Evolutionary conservation across 1,140 invertebrate genomes (phyloP), one percentile per base, ranked within the genome.

Genomic region (Limonius californicus): DNA sequence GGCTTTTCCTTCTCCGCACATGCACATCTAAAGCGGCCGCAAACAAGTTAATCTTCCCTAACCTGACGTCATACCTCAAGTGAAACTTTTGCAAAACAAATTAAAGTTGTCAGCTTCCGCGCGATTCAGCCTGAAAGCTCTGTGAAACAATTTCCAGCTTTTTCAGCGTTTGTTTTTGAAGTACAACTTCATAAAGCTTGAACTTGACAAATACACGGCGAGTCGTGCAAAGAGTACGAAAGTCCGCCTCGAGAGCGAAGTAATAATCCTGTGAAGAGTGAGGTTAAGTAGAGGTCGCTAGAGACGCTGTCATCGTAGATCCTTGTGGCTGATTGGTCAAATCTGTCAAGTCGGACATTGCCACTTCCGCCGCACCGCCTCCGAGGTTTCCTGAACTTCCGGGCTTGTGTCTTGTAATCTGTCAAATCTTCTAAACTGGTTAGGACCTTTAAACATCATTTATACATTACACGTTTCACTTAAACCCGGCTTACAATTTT

Each of bases 291-390:
- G 54, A 63, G 59, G 57, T 42, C 35, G 57, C 56, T 43, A 18
- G 59, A 59, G 57, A 57, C 23, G 15, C 56, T 66, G 57, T 66
- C 64, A 60, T 32, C 61, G 57, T 59, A 59, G 59, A 66, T 63
- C 57, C 60, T 62, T 39, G 45, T 54, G 61, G 64, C 27, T 62
- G 60, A 66, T 66, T 66, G 64, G 61, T 59, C 53, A 57, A 63
- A 66, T 66, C 64, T 66, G 64, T 66, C 64, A 66, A 58, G 35
- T 21, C 50, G 56, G 61, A 59, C 61, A 54, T 54, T 55, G 56
- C 23, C 61, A 62, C 56, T 53, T 62, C 61, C 61, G 60, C 21
- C 23, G 14, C 19, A 11, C 6, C 45, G 20, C 45, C 45, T 14
- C n/a, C 12, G 15, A 21, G 45, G 20, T 50, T 50, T 19, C 45